These are phyloP conservation scores for Sitobion miscanthi DNA, from an alignment of 1,140 invertebrate genomes.

Conservation along the genomic window DNA sequence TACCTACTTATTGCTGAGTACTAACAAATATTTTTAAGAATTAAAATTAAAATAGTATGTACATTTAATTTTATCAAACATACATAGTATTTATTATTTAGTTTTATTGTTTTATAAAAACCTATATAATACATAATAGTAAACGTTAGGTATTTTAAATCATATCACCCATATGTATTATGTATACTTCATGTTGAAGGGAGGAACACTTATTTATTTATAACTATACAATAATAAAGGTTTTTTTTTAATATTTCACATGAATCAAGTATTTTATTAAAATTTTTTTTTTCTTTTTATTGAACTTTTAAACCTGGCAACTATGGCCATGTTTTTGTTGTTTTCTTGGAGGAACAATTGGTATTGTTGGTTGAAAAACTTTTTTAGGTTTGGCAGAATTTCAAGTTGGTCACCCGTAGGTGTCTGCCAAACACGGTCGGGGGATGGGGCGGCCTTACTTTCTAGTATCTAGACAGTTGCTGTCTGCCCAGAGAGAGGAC, in stretches of 20 bases:
- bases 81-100: not conserved
- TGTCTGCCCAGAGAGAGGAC: no score
- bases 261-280: not conserved
- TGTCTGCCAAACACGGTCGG: no score
- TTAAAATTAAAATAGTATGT: slow-evolving; percentile 7
- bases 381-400: no score
- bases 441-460: no score
- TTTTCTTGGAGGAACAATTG: no score
- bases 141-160: not conserved
- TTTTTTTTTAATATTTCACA: not conserved
- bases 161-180: not conserved
- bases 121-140: not conserved
- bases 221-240: not conserved
- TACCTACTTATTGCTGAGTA: not conserved
- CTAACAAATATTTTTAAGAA: not conserved
- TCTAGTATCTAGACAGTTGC: no score
- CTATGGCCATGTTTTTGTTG: not conserved
- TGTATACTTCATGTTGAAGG: not conserved
- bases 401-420: no score
- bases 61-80: not conserved
- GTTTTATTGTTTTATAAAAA: not conserved
- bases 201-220: not conserved
- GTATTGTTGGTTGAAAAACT: no score
- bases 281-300: not conserved
- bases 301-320: not conserved